Evolutionary conservation across 2,888 invertebrate species (phyloP), one percentile per base, ranked within the genome.

Genomic region (Calephelis perditalis): DNA sequence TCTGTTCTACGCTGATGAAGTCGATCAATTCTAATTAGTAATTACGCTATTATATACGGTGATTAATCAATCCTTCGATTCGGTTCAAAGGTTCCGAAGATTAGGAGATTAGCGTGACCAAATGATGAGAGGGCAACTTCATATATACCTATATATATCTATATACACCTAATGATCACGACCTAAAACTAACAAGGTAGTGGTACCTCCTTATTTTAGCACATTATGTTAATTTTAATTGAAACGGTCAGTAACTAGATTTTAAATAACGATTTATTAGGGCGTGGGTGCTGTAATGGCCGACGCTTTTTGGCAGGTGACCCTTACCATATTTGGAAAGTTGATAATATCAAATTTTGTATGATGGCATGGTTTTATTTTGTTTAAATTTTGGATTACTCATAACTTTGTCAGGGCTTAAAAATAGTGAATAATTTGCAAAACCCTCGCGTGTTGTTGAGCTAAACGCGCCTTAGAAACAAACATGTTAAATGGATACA

Each of bases 191-290:
- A 5, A 40, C 5, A 8, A 40, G 40, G 8, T 8, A 11, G 9
- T 15, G 49, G 12, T 49, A 49, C 49, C 26, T 49, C 49, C 26
- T 49, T 49, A 47, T 47, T 15, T 5, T 9, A 15, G 12, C 47
- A 11, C 8, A n/a, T 49, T 49, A 49, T 49, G 49, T 9, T 49
- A 49, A 49, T 49, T 26, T 26, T 15, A 15, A 49, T 49, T 49
- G 26, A 49, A 49, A 9, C 8, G 26, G 49, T 9, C 12, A 26
- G 26, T 15, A 47, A 46, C 9, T 7, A 49, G 12, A 15, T n/a
- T 49, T 12, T n/a, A 15, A 26, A 12, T 15, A 49, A 15, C 8
- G 26, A 9, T 49, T 49, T 49, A 49, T 26, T 47, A 26, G 9
- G 9, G 26, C 49, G 49, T 49, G 26, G 49, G 49, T 7, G 49